Evolutionary conservation across 2,797 vertebrate species (phyloP).

Genomic region (Parauchenoglanis ngamensis): DNA sequence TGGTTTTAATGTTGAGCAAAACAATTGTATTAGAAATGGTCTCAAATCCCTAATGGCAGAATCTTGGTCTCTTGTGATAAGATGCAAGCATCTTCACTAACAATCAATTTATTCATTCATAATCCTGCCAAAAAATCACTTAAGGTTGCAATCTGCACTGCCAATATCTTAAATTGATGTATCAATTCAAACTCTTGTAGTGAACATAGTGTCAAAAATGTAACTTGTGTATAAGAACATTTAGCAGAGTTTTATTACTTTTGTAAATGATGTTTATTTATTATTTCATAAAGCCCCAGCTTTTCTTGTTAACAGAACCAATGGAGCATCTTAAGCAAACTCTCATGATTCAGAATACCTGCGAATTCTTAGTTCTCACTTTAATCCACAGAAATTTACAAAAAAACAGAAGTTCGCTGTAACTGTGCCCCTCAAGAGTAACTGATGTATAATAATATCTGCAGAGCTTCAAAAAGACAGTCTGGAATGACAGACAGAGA

Average conservation of each 20-base stretch:
- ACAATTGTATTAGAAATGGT: background rate
- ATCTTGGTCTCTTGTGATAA: background rate
- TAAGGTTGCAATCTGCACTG: background rate
- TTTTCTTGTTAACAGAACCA: background rate
- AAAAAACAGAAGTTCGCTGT: background rate
- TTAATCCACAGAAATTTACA: background rate
- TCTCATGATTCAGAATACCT: background rate
- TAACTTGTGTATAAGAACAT: background rate
- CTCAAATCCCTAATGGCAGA: background rate
- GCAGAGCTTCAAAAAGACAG: background rate
- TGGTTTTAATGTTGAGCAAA: background rate
- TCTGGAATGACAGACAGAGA: conserved; percentile 3
- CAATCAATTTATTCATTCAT: conserved; percentile 1
- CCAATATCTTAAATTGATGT: too few species aligned
- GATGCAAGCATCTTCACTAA: background rate
- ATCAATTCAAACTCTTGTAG: background rate
- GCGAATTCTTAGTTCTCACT: background rate
- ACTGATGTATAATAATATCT: background rate
- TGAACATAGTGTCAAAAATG: background rate
- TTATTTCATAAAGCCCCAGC: too few species aligned
- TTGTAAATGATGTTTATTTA: background rate
- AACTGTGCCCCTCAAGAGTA: background rate
- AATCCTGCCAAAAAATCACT: background rate
- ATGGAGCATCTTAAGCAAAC: background rate
- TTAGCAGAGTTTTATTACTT: background rate